Conservation (phyloP, 2,888 invertebrate species). For the Caenorhabditis sinica region DNA sequence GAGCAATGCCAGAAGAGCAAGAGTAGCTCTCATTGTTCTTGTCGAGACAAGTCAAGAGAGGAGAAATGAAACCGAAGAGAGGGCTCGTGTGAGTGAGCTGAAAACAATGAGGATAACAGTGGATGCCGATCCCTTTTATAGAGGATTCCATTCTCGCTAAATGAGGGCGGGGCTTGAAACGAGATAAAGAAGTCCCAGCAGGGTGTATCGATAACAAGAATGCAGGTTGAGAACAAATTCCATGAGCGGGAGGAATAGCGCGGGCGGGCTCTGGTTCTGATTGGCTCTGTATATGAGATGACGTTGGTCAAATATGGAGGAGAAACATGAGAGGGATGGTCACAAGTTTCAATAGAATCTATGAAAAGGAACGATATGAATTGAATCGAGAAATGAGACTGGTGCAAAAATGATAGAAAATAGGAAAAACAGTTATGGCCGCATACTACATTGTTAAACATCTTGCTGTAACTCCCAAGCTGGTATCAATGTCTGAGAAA, state of each 20-base stretch:
- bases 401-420: background rate
- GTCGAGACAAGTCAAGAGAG: background rate
- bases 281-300: constrained; percentile 36
- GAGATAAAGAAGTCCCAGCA: background rate
- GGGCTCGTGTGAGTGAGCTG: constrained; percentile 53
- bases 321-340: constrained; percentile 14
- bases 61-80: constrained; percentile 33
- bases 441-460: constrained; percentile 2
- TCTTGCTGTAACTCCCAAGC: background rate
- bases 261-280: constrained; percentile 31
- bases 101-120: constrained; percentile 51
- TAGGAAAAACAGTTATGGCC: background rate
- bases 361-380: constrained; percentile 2
- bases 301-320: constrained; percentile 45
- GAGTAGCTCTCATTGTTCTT: constrained; percentile 38
- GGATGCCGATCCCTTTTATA: constrained; percentile 33
- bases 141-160: background rate
- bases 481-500: constrained; percentile 1
- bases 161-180: constrained; percentile 36
- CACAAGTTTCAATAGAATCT: constrained; percentile 29
- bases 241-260: constrained; percentile 24
- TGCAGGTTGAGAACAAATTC: background rate
- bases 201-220: constrained; percentile 51
- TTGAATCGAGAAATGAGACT: too few species aligned
- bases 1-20: constrained; percentile 32